These are phyloP conservation scores for Dryocosmus kuriphilus DNA, from an alignment of 2,888 invertebrate species.

Conservation along the genomic window DNA sequence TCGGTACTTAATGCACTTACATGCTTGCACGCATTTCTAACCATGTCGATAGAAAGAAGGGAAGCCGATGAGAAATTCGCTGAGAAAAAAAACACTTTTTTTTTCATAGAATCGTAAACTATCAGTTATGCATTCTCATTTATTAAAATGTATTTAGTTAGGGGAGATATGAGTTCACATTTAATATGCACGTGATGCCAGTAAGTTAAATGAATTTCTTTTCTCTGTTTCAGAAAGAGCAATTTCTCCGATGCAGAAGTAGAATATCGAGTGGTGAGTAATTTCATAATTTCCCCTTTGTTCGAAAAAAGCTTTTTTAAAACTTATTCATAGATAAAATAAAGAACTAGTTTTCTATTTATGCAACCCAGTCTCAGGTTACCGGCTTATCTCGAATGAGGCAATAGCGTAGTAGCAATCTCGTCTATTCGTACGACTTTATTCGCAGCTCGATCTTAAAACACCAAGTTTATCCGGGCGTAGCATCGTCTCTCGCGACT, in stretches of 20 bases:
- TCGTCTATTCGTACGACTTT: constrained; percentile 53
- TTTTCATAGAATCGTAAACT: neutral
- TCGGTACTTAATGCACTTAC: constrained; percentile 50
- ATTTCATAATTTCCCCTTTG: too few relatives aligned
- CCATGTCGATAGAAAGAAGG: constrained; percentile 44
- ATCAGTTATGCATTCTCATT: neutral
- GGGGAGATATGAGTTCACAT: too few relatives aligned
- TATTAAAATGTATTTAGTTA: neutral
- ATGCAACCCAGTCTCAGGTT: neutral
- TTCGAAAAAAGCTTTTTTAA: too few relatives aligned
- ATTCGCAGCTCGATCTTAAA: constrained; percentile 57
- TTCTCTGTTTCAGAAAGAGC: too few relatives aligned
- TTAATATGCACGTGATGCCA: neutral
- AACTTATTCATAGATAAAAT: too few relatives aligned
- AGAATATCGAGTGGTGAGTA: too few relatives aligned
- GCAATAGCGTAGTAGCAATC: constrained; percentile 48
- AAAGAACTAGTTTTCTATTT: neutral
- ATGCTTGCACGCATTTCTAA: constrained; percentile 49
- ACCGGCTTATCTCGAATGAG: constrained; percentile 45
- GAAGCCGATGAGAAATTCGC: constrained; percentile 6
- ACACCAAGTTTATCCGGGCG: constrained; percentile 56
- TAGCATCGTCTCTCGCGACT: constrained; percentile 55
- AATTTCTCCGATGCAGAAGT: too few relatives aligned
- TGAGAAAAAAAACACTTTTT: neutral
- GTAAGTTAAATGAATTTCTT: neutral